These are phyloP conservation scores for Chydorus sphaericus DNA, from an alignment of 2,888 invertebrate genomes.

Conservation along the genomic window DNA sequence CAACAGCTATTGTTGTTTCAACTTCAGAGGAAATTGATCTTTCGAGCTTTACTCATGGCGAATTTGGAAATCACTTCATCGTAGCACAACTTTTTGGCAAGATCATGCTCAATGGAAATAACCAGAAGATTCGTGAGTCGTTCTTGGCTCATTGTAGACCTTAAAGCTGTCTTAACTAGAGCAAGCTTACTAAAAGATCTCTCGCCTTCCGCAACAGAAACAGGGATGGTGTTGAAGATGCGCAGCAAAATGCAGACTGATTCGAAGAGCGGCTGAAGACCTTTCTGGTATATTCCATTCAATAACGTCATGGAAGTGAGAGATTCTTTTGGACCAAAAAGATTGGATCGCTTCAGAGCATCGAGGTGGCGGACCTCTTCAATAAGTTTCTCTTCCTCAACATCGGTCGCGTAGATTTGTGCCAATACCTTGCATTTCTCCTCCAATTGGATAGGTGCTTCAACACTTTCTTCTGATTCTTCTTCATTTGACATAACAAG, in stretches of 20 bases:
- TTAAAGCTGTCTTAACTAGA: slow-evolving; percentile 16
- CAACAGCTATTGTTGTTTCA: not conserved
- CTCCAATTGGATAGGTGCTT: too few relatives aligned
- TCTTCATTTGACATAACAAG: not conserved
- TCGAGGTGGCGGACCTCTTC: too few relatives aligned
- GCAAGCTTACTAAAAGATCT: slow-evolving; percentile 17
- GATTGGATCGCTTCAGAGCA: too few relatives aligned
- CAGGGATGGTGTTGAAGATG: slow-evolving; percentile 12
- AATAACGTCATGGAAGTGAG: not conserved
- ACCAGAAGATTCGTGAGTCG: slow-evolving; percentile 5
- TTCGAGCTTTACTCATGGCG: slow-evolving; percentile 11
- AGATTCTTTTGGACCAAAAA: too few relatives aligned
- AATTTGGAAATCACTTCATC: slow-evolving; percentile 11
- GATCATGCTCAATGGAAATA: slow-evolving; percentile 12
- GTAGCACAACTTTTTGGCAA: slow-evolving; percentile 1
- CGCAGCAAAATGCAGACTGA: slow-evolving; percentile 7
- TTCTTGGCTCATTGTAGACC: slow-evolving; percentile 16
- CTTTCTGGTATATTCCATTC: slow-evolving; percentile 2
- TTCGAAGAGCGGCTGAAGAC: slow-evolving; percentile 5
- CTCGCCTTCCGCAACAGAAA: slow-evolving; percentile 17
- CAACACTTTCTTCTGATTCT: too few relatives aligned
- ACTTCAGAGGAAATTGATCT: not conserved
- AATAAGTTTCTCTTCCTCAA: too few relatives aligned
- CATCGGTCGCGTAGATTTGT: not conserved
- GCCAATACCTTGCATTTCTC: too few relatives aligned